Base-by-base conservation (phyloP, 2,113 vertebrate genomes). In the Electrona antarctica region DNA sequence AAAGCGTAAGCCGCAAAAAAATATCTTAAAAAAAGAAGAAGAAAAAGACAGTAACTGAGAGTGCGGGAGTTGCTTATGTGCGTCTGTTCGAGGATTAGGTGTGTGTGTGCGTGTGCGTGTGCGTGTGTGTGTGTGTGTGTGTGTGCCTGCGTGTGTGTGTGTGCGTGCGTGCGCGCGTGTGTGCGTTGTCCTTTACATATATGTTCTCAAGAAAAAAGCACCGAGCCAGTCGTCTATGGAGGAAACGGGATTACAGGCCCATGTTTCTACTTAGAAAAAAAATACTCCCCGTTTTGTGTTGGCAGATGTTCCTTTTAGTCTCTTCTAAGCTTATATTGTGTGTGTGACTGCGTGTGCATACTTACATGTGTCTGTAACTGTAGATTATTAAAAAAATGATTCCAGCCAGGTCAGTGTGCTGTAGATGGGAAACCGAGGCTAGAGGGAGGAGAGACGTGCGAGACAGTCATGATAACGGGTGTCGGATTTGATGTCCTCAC, bases 191-290 rank as follows among this genome's bases (percentile, higher is more conserved):
- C 7, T 52, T 9, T 91, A 69, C 82, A 92, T 93, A 89, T 95
- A 21, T 21, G 21, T 21, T 92, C 92, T 90, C 93, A 94, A 94
- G 94, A 95, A 96, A 97, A 97, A 94, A 97, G 94, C 90, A 78
- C 80, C 72, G 87, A 94, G 93, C 95, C 88, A 92, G 95, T 94
- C 94, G 94, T 94, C 94, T 92, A 93, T 95, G 94, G 94, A 87
- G 93, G 92, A 92, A 93, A 92, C 82, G 81, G 94, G 95, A 96
- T 97, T 96, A 95, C 73, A 97, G 92, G 33, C 90, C 94, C 90
- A 85, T 78, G 88, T 93, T 92, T 86, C 85, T 84, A 87, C 83
- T 89, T 60, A 74, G 15, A 68, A 84, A 84, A 81, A 88, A 78
- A 89, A 85, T 69, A 69, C 69, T 55, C 73, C 71, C 64, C 41